Percentiles rank a stretch among this genome's conserved stretches.
These are phyloP conservation scores for Petromus typicus DNA, from an alignment of 2,113 vertebrate genomes.

Conservation along the genomic window DNA sequence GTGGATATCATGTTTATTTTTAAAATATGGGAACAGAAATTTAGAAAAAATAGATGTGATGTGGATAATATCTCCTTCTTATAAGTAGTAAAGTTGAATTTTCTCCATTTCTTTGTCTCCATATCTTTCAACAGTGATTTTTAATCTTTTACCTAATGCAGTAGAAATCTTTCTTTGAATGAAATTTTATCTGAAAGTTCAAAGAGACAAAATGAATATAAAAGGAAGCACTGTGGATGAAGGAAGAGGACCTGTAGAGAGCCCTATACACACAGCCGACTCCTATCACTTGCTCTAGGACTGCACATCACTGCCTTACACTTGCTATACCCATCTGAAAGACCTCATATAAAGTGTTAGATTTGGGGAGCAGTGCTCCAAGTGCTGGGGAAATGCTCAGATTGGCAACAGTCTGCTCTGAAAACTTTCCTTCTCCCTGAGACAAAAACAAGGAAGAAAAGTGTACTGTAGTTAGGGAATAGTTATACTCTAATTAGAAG, in stretches of 20 bases:
- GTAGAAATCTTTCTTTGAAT: conserved; percentile 21
- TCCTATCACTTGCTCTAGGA: neutral
- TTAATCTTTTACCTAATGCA: conserved; percentile 20
- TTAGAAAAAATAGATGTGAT: neutral
- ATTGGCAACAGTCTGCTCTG: neutral
- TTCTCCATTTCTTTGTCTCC: neutral
- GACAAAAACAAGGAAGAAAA: neutral
- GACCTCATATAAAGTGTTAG: neutral
- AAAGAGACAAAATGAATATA: neutral
- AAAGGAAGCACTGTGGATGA: neutral
- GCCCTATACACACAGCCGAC: accelerated
- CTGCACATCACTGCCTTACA: neutral
- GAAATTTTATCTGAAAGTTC: neutral
- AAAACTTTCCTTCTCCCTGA: neutral
- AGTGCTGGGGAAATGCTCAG: neutral
- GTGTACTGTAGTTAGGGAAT: neutral
- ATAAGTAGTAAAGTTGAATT: neutral
- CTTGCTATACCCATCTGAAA: neutral
- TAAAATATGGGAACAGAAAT: neutral
- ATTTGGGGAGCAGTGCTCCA: neutral
- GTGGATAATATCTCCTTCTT: neutral
- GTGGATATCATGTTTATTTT: neutral
- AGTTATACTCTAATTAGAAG: neutral
- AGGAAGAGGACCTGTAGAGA: neutral
- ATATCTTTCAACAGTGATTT: neutral